A percentile compares a stretch with the other conserved stretches of the same genome.
These are phyloP conservation scores for Exephanes ischioxanthus DNA, from an alignment of 2,888 invertebrate species.

Conservation along the genomic window DNA sequence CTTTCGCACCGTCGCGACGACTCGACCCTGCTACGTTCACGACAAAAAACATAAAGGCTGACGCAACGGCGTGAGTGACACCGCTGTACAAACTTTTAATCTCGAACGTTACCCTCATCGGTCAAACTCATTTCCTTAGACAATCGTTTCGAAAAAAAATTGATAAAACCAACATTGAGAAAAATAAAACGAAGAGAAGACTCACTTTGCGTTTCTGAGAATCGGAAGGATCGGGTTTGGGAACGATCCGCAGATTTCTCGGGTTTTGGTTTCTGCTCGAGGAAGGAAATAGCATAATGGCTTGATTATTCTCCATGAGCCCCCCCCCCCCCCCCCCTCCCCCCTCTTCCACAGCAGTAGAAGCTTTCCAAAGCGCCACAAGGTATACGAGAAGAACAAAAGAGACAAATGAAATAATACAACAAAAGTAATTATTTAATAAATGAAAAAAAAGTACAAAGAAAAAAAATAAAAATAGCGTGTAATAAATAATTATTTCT, in stretches of 20 bases:
- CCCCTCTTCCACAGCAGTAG: neutral
- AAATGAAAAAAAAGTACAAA: constrained; percentile 40
- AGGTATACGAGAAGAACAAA: constrained; percentile 24
- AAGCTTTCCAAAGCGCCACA: constrained; percentile 30
- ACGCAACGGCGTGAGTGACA: neutral
- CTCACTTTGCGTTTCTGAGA: constrained; percentile 38
- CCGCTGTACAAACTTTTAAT: neutral
- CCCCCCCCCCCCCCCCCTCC: neutral
- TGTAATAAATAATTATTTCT: constrained; percentile 54
- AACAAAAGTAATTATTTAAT: constrained; percentile 54
- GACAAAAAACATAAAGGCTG: neutral
- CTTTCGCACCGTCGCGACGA: neutral
- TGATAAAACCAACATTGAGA: neutral
- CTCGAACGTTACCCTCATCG: neutral
- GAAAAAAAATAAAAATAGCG: constrained; percentile 29
- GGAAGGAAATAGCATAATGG: constrained; percentile 14
- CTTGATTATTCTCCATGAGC: neutral
- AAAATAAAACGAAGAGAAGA: constrained; percentile 6
- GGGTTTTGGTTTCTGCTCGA: constrained; percentile 3
- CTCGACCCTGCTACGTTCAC: neutral
- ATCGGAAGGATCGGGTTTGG: constrained; percentile 29
- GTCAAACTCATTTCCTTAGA: neutral
- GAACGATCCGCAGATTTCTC: constrained; percentile 19
- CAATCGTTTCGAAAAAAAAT: constrained; percentile 1
- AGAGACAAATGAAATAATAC: constrained; percentile 43